These are phyloP conservation scores for Cyclophora albipunctata DNA, from an alignment of 2,888 invertebrate species.

Conservation along the genomic window DNA sequence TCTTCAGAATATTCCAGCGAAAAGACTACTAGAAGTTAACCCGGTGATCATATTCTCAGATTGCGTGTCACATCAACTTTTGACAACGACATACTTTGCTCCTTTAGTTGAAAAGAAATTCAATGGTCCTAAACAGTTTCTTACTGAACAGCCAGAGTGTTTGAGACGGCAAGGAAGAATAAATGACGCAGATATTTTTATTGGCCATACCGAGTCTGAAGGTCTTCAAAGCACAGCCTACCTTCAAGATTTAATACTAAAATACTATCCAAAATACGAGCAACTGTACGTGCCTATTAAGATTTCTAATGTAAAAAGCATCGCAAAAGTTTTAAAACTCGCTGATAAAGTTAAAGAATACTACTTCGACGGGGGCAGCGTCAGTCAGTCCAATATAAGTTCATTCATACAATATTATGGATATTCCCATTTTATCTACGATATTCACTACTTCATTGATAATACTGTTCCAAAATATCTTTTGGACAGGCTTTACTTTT, in stretches of 20 bases:
- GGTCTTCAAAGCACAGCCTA: conserved; percentile 39
- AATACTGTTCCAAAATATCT: conserved; percentile 8
- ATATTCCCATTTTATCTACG: conserved; percentile 12
- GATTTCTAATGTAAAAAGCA: conserved; percentile 16
- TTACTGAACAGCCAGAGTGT: conserved; percentile 18
- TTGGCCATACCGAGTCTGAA: conserved; percentile 80
- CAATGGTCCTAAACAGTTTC: conserved; percentile 16
- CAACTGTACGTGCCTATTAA: conserved; percentile 22
- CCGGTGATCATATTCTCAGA: conserved; percentile 4
- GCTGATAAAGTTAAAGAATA: conserved; percentile 16
- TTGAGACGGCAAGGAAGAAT: conserved; percentile 44
- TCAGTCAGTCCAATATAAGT: conserved; percentile 10
- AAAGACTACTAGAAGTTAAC: conserved; percentile 18
- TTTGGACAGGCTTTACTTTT: conserved; percentile 22
- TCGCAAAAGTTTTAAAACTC: conserved; percentile 16
- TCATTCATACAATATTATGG: conserved; percentile 14
- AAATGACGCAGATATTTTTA: conserved; percentile 73
- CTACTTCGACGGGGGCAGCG: conserved; percentile 21
- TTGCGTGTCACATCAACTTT: not conserved
- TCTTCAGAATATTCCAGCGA: conserved; percentile 23
- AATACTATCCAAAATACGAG: conserved; percentile 11
- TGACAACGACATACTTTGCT: conserved; percentile 8
- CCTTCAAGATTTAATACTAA: conserved; percentile 5
- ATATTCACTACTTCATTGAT: conserved; percentile 15
- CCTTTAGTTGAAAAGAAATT: conserved; percentile 26